These are phyloP conservation scores for Mormyrus proboscirostris DNA, from an alignment of 2,797 vertebrate species.

Conservation along the genomic window DNA sequence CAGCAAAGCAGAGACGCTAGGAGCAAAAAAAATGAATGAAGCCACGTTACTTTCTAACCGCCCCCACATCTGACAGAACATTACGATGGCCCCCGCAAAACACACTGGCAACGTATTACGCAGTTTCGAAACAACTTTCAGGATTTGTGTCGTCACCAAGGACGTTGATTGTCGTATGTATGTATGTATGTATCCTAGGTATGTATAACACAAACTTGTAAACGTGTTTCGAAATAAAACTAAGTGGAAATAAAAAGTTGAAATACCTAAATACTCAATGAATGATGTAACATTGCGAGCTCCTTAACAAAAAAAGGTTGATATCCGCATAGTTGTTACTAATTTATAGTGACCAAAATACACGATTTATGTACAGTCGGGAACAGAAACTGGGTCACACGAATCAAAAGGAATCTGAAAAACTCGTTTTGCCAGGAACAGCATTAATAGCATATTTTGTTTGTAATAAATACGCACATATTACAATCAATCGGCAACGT, in stretches of 20 bases:
- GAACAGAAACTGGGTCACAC: conserved; percentile 16
- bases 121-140: background rate
- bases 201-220: background rate
- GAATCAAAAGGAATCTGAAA: background rate
- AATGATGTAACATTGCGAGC: background rate
- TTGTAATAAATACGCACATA: background rate
- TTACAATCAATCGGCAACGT: background rate
- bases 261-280: background rate
- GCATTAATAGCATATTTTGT: background rate
- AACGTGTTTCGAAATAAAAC: background rate
- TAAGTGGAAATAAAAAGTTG: background rate
- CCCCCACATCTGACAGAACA: background rate
- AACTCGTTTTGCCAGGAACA: background rate
- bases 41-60: background rate
- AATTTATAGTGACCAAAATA: background rate
- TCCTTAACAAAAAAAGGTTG: background rate
- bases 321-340: background rate
- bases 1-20: background rate
- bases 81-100: background rate
- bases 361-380: background rate
- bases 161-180: background rate
- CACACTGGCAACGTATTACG: background rate
- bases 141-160: background rate
- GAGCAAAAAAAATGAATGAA: background rate
- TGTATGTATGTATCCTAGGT: background rate